Evolutionary conservation across 2,797 vertebrate genomes (phyloP), one percentile per base, ranked within the genome.

Genomic region (Centropyge bicolor): DNA sequence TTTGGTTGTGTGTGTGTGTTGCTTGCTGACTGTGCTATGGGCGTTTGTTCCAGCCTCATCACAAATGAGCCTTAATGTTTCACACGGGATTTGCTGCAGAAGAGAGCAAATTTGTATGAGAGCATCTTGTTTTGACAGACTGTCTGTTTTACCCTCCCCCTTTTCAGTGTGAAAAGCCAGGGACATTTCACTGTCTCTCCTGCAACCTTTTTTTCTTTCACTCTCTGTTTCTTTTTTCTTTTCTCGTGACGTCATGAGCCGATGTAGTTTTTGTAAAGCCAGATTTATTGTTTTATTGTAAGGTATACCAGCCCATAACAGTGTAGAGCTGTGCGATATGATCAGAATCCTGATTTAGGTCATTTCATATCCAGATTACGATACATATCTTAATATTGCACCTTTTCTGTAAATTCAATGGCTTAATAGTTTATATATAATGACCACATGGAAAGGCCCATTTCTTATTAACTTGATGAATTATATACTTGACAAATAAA

Each of bases 1-100:
- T 76, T 57, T 27, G 27, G 27, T 24, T 35, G 27, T 57, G 16
- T 74, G 19, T 76, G 20, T 69, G 72, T 78, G 78, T 83, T 80
- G 85, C 60, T 76, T 87, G 85, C 87, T 83, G 85, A 86, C 83
- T 88, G 83, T 86, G 92, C 91, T 94, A 81, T 91, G 87, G 91
- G 91, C 88, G 70, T 91, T 93, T 93, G 89, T 92, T 92, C 81
- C 88, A 88, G 82, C 74, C 82, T 92, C 83, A 70, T 89, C 86
- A 87, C 87, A 93, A 92, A 94, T 86, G 70, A 93, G 90, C 76
- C 67, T 89, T 91, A 94, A 95, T 93, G 84, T 90, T 93, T 94
- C 91, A 92, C 87, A 87, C 14, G 77, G 92, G 88, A 93, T 89
- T 91, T 84, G 82, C 75, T 81, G 76, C 78, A 80, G 74, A 91